Conservation (phyloP, 2,113 vertebrate species). For the Hiodon alosoides region DNA sequence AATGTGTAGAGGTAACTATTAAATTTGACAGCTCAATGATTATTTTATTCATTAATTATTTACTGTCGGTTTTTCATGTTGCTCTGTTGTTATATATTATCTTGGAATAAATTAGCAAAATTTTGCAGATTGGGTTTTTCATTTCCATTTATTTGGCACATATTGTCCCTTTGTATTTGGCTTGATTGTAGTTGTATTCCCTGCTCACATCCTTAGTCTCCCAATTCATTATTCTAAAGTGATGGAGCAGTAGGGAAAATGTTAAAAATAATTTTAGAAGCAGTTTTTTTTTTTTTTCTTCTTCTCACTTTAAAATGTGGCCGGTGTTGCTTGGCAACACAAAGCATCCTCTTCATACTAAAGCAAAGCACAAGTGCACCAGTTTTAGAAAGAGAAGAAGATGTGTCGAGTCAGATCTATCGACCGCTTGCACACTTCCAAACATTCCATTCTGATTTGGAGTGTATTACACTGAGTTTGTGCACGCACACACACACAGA, state of each 20-base stretch:
- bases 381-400: not conserved
- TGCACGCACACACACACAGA: not conserved
- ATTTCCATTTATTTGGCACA: slow-evolving; percentile 22
- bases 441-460: not conserved
- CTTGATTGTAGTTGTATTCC: slow-evolving; percentile 16
- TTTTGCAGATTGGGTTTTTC: not conserved
- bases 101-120: slow-evolving; percentile 2
- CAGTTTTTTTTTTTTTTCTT: slow-evolving; percentile 1
- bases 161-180: slow-evolving; percentile 1
- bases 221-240: slow-evolving; percentile 8
- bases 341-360: slow-evolving; percentile 7
- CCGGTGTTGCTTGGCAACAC: slow-evolving; percentile 30
- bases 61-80: too few relatives aligned
- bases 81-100: not conserved
- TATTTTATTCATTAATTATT: too few relatives aligned
- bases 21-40: too few relatives aligned
- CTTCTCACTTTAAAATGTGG: not conserved
- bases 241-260: slow-evolving; percentile 4
- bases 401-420: not conserved
- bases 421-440: slow-evolving; percentile 9
- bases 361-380: not conserved
- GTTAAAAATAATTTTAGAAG: slow-evolving; percentile 2
- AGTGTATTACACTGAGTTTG: not conserved
- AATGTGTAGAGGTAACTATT: too few relatives aligned
- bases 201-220: not conserved